A percentile compares a stretch with the other conserved stretches of the same genome.
Conservation (phyloP, 2,888 invertebrate species). For the Malacosoma neustria region DNA sequence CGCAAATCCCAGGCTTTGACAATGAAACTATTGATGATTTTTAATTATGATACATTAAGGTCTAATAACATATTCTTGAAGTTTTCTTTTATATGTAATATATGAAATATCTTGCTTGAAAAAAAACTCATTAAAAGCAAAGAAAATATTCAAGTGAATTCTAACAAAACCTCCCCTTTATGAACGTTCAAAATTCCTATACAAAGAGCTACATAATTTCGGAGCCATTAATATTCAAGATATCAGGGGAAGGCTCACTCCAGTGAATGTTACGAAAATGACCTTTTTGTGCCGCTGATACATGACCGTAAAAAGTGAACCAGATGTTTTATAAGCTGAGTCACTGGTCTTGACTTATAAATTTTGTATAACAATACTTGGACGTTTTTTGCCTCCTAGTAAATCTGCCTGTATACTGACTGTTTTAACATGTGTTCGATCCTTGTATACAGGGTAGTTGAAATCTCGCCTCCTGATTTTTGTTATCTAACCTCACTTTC, state of each 20-base stretch:
- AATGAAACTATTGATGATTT: too few species aligned
- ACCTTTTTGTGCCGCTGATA: slow-evolving; percentile 38
- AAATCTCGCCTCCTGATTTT: too few species aligned
- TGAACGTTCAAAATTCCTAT: background rate
- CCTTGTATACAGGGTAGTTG: too few species aligned
- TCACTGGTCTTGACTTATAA: slow-evolving; percentile 33
- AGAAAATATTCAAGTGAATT: background rate
- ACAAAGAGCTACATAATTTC: slow-evolving; percentile 13
- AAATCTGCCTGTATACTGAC: too few species aligned
- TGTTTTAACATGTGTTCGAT: too few species aligned
- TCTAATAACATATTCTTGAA: too few species aligned
- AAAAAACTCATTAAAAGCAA: background rate
- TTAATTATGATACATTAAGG: too few species aligned
- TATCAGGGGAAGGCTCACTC: slow-evolving; percentile 9
- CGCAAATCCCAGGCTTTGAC: too few species aligned
- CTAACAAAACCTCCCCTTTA: background rate
- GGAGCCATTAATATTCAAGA: slow-evolving; percentile 15
- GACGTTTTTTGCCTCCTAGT: too few species aligned
- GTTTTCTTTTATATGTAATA: background rate
- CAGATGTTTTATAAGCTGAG: slow-evolving; percentile 55
- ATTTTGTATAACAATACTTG: too few species aligned
- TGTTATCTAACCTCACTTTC: too few species aligned
- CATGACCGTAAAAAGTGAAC: slow-evolving; percentile 36
- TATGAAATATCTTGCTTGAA: background rate
- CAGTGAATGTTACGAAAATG: slow-evolving; percentile 18